Evolutionary conservation across 2,113 vertebrate genomes (phyloP).

Genomic region (Poecile atricapillus): DNA sequence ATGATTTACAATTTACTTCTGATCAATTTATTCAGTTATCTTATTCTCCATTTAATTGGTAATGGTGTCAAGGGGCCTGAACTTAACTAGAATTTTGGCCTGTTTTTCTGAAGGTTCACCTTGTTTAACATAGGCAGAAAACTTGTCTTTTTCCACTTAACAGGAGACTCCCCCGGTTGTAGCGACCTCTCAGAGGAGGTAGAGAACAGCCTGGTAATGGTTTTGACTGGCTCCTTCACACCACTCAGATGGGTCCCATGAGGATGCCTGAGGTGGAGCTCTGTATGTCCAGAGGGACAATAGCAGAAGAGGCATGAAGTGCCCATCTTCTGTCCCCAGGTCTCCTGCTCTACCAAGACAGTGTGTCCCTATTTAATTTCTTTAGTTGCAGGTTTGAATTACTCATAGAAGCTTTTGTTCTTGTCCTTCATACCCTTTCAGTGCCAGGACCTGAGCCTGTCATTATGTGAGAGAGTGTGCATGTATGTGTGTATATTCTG

Average conservation of each 20-base stretch:
- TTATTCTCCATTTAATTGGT: not conserved
- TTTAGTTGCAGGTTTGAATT: not conserved
- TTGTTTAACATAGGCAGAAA: not conserved
- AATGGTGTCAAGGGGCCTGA: not conserved
- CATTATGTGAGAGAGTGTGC: not conserved
- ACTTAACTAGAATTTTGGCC: not conserved
- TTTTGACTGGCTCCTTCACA: not conserved
- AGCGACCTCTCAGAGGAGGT: not conserved
- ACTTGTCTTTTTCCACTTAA: not conserved
- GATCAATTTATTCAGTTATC: not conserved
- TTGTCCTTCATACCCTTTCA: not conserved
- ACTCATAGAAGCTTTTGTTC: not conserved
- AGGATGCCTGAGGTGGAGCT: not conserved
- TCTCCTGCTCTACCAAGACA: not conserved
- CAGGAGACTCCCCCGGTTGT: not conserved
- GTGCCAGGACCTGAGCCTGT: not conserved
- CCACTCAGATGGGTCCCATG: accelerated
- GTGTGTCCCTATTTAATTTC: not conserved
- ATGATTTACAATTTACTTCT: not conserved
- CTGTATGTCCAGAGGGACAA: not conserved
- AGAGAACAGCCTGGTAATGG: not conserved
- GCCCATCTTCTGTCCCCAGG: not conserved
- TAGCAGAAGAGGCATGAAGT: not conserved
- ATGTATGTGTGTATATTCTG: not conserved
- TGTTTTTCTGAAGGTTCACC: not conserved